Evolutionary conservation across 1,140 invertebrate genomes (phyloP).

Genomic region (Scaptomyza montana): DNA sequence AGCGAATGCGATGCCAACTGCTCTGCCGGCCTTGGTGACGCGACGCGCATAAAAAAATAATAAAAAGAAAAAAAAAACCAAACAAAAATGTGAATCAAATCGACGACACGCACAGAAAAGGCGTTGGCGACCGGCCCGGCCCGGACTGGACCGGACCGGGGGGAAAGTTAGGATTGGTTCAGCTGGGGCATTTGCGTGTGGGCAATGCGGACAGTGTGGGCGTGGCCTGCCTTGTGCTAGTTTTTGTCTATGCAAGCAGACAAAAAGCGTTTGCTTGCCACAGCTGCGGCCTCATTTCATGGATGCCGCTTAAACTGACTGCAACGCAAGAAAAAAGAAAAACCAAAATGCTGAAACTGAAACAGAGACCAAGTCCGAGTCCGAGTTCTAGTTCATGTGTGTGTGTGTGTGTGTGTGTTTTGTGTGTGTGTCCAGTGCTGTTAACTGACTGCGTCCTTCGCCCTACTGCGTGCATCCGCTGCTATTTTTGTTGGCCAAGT

Average conservation of each 20-base stretch:
- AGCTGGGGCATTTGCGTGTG: slow-evolving; percentile 21
- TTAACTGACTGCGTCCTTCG: slow-evolving; percentile 24
- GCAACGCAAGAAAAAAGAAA: background rate
- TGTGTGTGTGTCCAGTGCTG: slow-evolving; percentile 14
- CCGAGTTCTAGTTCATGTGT: slow-evolving; percentile 4
- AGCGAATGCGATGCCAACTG: slow-evolving; percentile 27
- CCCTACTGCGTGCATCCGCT: slow-evolving; percentile 23
- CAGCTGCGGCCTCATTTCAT: slow-evolving; percentile 63
- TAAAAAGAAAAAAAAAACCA: too few species aligned
- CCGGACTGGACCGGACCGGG: background rate
- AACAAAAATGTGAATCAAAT: slow-evolving; percentile 66
- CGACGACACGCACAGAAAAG: slow-evolving; percentile 65
- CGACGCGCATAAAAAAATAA: slow-evolving; percentile 48
- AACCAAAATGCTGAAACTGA: slow-evolving; percentile 17
- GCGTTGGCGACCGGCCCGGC: slow-evolving; percentile 32
- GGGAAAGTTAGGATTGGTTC: slow-evolving; percentile 28
- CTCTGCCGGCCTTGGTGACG: slow-evolving; percentile 57
- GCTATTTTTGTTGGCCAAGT: slow-evolving; percentile 11
- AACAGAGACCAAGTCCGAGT: slow-evolving; percentile 10
- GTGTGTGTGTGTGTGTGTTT: background rate
- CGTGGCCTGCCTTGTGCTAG: slow-evolving; percentile 72
- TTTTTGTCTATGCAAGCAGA: slow-evolving; percentile 57
- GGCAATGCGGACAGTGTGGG: slow-evolving; percentile 28
- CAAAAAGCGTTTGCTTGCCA: slow-evolving; percentile 37
- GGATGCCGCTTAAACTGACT: slow-evolving; percentile 41